phyloP scores from a whole-genome alignment of 2,797 vertebrate species.

The Sparus aurata region DNA sequence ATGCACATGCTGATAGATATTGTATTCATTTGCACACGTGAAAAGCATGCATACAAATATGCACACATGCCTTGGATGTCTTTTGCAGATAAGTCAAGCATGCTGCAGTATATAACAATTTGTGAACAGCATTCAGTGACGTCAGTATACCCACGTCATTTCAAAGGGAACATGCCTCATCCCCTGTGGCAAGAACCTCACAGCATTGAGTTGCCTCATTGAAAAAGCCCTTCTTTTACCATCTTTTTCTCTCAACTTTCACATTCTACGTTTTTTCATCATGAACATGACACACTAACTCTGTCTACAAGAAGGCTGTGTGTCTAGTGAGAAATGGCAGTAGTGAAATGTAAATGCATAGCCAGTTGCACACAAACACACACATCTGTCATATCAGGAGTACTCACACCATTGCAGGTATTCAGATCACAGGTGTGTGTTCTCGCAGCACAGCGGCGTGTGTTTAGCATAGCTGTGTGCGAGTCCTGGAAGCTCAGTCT shows the following conservation, averaged over 20 bases:
- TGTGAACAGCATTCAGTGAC: conserved; percentile 26
- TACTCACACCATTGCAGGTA: conserved; percentile 21
- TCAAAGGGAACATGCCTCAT: conserved; percentile 14
- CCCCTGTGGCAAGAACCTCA: background rate
- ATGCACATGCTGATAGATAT: conserved; percentile 8
- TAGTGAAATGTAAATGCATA: background rate
- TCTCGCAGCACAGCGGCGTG: conserved; percentile 56
- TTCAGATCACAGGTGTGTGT: conserved; percentile 62
- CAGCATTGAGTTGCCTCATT: background rate
- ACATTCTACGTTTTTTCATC: background rate
- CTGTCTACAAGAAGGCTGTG: background rate
- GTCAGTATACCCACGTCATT: conserved; percentile 25
- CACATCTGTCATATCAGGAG: conserved; percentile 52
- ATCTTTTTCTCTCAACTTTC: background rate
- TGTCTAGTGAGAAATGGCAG: background rate
- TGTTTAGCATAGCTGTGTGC: conserved; percentile 62
- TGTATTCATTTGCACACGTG: background rate
- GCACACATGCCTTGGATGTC: conserved; percentile 16
- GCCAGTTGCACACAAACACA: background rate
- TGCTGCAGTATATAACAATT: background rate
- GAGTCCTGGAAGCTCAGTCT: conserved; percentile 65
- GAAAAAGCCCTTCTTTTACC: background rate
- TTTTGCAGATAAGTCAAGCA: conserved; percentile 25
- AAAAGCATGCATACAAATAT: conserved; percentile 12
- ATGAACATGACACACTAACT: background rate